Conservation (phyloP, 2,888 invertebrate genomes). For the Orthonevra nobilis region DNA sequence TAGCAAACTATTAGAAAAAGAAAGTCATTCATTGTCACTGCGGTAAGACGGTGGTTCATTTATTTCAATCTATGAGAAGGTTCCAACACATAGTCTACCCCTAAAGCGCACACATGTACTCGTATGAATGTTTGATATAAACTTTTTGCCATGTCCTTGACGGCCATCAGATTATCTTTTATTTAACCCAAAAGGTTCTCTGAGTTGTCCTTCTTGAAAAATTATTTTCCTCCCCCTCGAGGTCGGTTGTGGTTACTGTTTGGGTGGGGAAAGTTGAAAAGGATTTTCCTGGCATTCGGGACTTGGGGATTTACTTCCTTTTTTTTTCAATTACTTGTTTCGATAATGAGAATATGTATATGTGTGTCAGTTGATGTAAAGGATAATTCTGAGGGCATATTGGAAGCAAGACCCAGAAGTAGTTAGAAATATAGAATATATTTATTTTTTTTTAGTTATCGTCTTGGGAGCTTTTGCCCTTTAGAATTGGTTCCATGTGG, state of each 20-base stretch:
- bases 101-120: background rate
- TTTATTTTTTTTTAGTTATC: slow-evolving; percentile 3
- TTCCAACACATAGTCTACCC: background rate
- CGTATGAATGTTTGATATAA: no score
- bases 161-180: slow-evolving; percentile 26
- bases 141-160: background rate
- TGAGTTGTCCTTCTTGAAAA: slow-evolving; percentile 7
- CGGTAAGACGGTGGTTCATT: slow-evolving; percentile 15
- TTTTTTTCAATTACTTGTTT: slow-evolving; percentile 2
- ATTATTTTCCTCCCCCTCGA: background rate
- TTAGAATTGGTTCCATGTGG: background rate
- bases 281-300: slow-evolving; percentile 5
- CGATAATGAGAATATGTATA: background rate
- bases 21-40: background rate
- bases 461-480: background rate
- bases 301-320: background rate
- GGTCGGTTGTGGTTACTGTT: background rate
- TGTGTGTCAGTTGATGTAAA: slow-evolving; percentile 1
- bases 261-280: no score
- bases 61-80: slow-evolving; percentile 41
- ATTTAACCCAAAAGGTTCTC: slow-evolving; percentile 38
- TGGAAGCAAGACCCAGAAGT: background rate
- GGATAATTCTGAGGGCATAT: background rate
- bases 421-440: background rate
- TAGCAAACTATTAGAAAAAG: slow-evolving; percentile 7